phyloP scores from a whole-genome alignment of 2,888 invertebrate genomes.

The Schrankia costaestrigalis region DNA sequence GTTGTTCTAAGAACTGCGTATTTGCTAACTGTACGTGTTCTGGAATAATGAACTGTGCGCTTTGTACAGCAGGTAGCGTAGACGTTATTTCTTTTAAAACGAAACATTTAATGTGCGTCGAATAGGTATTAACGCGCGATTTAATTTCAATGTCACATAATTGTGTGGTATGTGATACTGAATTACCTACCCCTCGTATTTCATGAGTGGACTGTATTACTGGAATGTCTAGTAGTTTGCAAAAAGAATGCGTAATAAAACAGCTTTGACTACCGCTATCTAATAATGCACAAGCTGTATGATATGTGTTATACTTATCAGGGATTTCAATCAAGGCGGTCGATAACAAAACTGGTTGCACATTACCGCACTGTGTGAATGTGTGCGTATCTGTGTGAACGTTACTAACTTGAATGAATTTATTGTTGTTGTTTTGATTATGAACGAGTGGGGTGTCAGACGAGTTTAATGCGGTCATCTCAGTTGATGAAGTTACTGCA shows the following conservation, averaged over 20 bases:
- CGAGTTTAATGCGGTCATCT: too few species aligned
- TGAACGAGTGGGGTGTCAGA: neutral
- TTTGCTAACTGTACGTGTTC: too few species aligned
- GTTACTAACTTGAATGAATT: neutral
- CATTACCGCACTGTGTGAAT: neutral
- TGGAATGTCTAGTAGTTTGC: neutral
- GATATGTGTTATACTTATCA: too few species aligned
- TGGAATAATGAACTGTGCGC: too few species aligned
- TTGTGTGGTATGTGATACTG: slow-evolving; percentile 1
- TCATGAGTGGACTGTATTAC: neutral
- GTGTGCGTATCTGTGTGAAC: neutral
- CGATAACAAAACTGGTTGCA: neutral
- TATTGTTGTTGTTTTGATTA: neutral
- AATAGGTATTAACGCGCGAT: neutral
- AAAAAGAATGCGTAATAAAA: too few species aligned
- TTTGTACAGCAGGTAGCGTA: too few species aligned
- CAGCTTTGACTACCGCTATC: too few species aligned
- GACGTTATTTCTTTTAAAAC: slow-evolving; percentile 2
- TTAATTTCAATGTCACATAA: slow-evolving; percentile 2
- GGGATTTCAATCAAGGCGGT: neutral
- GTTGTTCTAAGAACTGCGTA: too few species aligned
- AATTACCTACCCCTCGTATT: neutral
- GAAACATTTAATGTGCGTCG: neutral
- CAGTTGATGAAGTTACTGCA: neutral
- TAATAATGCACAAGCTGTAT: too few species aligned